These are phyloP conservation scores for Drosophila burlai DNA, from an alignment of 1,140 invertebrate genomes.

Conservation along the genomic window DNA sequence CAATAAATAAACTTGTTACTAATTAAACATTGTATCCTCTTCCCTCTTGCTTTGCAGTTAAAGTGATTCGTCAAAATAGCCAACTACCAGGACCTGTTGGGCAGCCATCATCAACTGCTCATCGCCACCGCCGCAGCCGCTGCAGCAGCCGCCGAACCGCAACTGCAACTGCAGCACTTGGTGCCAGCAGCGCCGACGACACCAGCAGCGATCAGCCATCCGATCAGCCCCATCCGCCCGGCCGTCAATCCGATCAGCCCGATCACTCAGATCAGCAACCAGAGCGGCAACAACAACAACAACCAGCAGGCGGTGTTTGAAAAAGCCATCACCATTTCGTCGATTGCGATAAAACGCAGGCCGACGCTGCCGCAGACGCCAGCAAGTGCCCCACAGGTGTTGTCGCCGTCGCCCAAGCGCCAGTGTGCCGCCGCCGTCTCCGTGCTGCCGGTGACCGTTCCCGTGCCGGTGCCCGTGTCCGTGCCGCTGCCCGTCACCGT, in stretches of 20 bases:
- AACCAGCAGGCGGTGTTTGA: conserved; percentile 81
- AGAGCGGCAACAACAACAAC: conserved; percentile 34
- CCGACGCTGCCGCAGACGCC: conserved; percentile 86
- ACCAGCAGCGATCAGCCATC: conserved; percentile 36
- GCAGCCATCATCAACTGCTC: conserved; percentile 80
- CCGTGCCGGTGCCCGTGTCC: conserved; percentile 54
- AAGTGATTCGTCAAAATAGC: conserved; percentile 79
- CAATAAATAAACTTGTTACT: neutral
- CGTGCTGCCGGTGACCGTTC: conserved; percentile 74
- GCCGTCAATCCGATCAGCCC: conserved; percentile 17
- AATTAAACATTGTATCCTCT: neutral
- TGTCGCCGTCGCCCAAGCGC: conserved; percentile 85
- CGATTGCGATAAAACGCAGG: conserved; percentile 86
- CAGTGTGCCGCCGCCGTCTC: conserved; percentile 85
- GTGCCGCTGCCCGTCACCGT: conserved; percentile 69
- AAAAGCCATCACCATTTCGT: conserved; percentile 86
- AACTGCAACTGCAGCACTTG: conserved; percentile 63
- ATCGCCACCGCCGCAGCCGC: conserved; percentile 56
- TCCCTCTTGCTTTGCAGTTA: conserved; percentile 37
- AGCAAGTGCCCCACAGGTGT: conserved; percentile 86
- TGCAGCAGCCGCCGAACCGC: conserved; percentile 60
- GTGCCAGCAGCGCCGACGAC: conserved; percentile 70
- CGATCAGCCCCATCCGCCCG: conserved; percentile 16
- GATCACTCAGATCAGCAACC: conserved; percentile 41
- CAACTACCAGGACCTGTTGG: conserved; percentile 79